phyloP scores from a whole-genome alignment of 1,140 invertebrate species.

The Drosophila repletoides region DNA sequence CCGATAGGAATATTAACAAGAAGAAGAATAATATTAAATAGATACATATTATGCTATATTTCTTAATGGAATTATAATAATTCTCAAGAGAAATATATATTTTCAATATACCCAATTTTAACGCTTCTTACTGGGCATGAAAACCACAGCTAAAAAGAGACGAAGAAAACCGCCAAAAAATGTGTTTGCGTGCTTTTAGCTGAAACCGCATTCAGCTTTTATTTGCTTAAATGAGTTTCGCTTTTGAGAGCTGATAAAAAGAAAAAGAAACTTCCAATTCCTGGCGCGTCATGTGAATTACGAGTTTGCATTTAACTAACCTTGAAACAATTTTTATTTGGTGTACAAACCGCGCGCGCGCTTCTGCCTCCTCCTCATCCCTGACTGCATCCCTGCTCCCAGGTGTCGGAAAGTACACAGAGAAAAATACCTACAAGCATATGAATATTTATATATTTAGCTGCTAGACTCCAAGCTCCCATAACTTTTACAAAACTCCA shows the following conservation, averaged over 20 bases:
- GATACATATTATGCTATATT: no score
- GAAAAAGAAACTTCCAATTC: conserved; percentile 35
- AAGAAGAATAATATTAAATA: no score
- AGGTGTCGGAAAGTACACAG: conserved; percentile 14
- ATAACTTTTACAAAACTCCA: no score
- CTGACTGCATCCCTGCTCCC: background rate
- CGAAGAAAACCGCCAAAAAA: conserved; percentile 2
- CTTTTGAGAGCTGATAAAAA: conserved; percentile 33
- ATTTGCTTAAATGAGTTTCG: conserved; percentile 48
- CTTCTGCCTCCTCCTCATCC: background rate
- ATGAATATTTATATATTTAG: no score
- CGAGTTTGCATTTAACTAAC: conserved; percentile 44
- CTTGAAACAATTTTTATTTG: conserved; percentile 39
- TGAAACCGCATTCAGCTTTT: conserved; percentile 27
- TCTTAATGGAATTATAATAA: background rate
- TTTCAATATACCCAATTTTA: background rate
- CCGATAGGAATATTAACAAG: no score
- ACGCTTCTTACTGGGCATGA: background rate
- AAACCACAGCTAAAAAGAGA: background rate
- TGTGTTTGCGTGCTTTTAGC: conserved; percentile 7
- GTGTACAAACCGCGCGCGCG: background rate
- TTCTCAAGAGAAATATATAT: background rate
- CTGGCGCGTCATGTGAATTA: conserved; percentile 36
- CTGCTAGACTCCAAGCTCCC: no score
- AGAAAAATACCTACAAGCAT: no score